Conservation (phyloP, 2,113 vertebrate genomes). For the Aviceda subcristata region DNA sequence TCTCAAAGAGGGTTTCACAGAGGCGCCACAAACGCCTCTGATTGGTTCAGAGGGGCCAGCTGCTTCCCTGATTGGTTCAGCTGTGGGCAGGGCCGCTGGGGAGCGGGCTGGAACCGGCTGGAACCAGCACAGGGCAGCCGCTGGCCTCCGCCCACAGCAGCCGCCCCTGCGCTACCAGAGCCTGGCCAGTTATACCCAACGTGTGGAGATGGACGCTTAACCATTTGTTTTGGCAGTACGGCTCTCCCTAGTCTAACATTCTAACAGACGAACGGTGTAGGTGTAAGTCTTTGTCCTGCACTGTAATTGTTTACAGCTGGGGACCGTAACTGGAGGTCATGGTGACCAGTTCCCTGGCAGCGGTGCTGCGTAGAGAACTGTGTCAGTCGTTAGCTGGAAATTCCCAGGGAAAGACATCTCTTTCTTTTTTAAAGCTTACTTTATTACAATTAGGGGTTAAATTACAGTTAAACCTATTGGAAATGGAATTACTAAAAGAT, state of each 20-base stretch:
- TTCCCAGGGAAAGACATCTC: background rate
- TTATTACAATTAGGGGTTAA: background rate
- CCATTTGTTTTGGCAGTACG: background rate
- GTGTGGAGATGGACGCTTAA: rapidly evolving
- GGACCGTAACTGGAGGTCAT: background rate
- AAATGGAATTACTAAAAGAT: background rate
- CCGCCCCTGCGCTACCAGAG: rapidly evolving
- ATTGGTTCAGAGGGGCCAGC: background rate
- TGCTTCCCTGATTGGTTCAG: background rate
- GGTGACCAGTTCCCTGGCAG: background rate
- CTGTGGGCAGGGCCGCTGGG: background rate
- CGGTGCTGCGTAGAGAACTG: rapidly evolving
- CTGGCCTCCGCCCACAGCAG: rapidly evolving
- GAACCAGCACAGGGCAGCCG: rapidly evolving
- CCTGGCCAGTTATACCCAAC: rapidly evolving
- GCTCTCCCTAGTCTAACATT: background rate
- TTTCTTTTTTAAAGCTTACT: background rate
- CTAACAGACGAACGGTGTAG: rapidly evolving
- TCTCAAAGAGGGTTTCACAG: background rate
- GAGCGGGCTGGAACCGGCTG: background rate
- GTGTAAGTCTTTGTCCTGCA: background rate
- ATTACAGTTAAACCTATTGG: background rate
- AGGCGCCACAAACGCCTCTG: rapidly evolving
- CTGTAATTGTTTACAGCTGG: background rate
- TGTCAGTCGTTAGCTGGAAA: background rate